phyloP scores from a whole-genome alignment of 2,797 vertebrate genomes.

The Dallia pectoralis region DNA sequence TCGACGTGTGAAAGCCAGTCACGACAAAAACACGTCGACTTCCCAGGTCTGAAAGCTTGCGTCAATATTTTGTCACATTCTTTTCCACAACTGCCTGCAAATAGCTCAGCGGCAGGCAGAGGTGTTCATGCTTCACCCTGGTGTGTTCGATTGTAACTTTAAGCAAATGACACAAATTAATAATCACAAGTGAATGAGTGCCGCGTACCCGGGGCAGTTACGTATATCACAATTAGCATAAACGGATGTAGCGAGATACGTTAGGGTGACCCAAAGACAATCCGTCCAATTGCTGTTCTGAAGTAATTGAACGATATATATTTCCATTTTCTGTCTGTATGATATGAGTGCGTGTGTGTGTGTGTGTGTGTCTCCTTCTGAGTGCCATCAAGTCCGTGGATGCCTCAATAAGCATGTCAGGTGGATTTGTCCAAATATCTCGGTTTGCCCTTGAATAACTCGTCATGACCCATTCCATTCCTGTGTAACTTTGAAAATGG shows the following conservation, averaged over 20 bases:
- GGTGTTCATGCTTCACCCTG: background rate
- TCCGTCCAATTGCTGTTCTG: background rate
- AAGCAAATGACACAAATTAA: background rate
- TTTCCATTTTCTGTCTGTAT: slow-evolving; percentile 3
- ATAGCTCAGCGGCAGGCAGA: background rate
- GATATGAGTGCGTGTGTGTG: slow-evolving; percentile 17
- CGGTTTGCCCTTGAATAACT: background rate
- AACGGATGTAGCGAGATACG: too few species aligned
- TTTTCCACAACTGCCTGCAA: background rate
- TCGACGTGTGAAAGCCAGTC: background rate
- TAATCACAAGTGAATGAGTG: background rate
- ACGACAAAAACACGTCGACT: background rate
- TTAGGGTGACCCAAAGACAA: background rate
- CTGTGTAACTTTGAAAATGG: background rate
- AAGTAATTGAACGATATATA: background rate
- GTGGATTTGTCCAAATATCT: background rate
- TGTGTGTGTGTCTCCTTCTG: background rate
- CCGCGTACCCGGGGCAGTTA: background rate
- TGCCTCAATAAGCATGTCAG: background rate
- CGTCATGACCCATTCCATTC: background rate
- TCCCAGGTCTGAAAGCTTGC: background rate
- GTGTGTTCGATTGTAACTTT: background rate
- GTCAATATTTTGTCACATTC: background rate
- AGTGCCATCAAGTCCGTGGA: background rate
- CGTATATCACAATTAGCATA: too few species aligned